Conservation (phyloP, 2,888 invertebrate species). For the Cataglyphis albicans region DNA sequence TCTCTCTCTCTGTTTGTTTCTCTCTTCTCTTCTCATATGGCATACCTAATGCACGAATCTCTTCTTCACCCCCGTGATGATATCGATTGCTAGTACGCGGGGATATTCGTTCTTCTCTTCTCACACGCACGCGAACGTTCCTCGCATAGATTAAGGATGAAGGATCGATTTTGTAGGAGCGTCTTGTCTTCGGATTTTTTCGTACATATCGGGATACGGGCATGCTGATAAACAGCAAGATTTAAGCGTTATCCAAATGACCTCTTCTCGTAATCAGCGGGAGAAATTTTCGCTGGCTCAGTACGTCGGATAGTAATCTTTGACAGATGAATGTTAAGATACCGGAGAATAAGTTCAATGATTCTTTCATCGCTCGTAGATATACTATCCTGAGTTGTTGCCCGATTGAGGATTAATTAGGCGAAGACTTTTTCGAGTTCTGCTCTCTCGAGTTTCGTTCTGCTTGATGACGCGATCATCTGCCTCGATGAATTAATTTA, state of each 20-base stretch:
- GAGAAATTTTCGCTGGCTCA: constrained; percentile 28
- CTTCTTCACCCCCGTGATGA: constrained; percentile 30
- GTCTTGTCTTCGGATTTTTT: not conserved
- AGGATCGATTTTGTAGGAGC: constrained; percentile 40
- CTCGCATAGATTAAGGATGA: constrained; percentile 12
- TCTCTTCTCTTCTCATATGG: constrained; percentile 31
- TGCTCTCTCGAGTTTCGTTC: not conserved
- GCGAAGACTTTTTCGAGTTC: not conserved
- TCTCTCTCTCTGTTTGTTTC: not conserved
- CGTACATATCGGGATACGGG: not conserved
- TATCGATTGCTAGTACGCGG: constrained; percentile 35
- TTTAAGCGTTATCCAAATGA: constrained; percentile 44
- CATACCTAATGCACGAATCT: constrained; percentile 35
- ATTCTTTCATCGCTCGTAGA: constrained; percentile 6
- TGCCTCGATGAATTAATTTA: constrained; percentile 30
- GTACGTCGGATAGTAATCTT: constrained; percentile 19
- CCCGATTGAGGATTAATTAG: constrained; percentile 12
- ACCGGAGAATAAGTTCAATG: not conserved
- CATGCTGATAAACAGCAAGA: constrained; percentile 30
- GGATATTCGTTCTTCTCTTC: constrained; percentile 11
- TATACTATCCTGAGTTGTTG: not conserved
- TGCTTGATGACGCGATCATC: not conserved
- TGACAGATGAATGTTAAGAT: constrained; percentile 16
- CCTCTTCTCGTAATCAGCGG: constrained; percentile 1
- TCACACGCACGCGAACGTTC: not conserved